Evolutionary conservation across 2,797 vertebrate genomes (phyloP), one percentile per base, ranked within the genome.

Genomic region (Mus minutoides): DNA sequence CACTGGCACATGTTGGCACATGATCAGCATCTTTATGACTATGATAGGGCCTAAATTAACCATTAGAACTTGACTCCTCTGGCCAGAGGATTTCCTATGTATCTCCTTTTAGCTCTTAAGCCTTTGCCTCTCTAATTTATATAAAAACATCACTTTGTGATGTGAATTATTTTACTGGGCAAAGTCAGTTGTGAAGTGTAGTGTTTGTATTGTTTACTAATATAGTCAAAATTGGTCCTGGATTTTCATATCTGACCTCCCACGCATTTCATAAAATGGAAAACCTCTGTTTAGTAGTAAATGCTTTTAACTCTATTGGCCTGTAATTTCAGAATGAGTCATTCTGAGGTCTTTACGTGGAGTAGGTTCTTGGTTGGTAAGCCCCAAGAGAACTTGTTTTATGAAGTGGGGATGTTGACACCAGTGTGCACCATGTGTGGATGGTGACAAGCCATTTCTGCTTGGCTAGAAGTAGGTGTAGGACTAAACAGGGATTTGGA

Each of bases 251-350:
- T 64, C 56, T 92, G 77, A 78, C 21, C 16, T 87, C 29, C n/a
- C 71, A 78, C 73, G 87, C 40, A 60, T 90, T 78, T 94, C 16
- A 83, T 93, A 62, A 90, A 67, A 93, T n/a, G 52, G 78, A 37
- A 95, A 96, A 34, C 13, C 12, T 90, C 90, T 88, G 37, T 90
- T 90, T 92, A 62, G 52, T 75, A 88, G 71, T 19, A 54, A 88
- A 77, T 85, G 83, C 69, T 93, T 95, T 82, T 24, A 89, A 58
- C 83, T 80, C 37, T 67, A 96, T 89, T 93, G 86, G 85, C 82
- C 85, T 77, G 80, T 93, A 46, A 90, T 95, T 92, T 90, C 29
- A 46, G 89, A 91, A 13, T 43, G 60, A 93, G 58, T 84, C 34
- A 76, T 82, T 97, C 58, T 78, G 82, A 88, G 31, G 19, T 90